Base-by-base conservation (phyloP, 2,113 vertebrate genomes). In the Lethenteron camtschaticum region DNA sequence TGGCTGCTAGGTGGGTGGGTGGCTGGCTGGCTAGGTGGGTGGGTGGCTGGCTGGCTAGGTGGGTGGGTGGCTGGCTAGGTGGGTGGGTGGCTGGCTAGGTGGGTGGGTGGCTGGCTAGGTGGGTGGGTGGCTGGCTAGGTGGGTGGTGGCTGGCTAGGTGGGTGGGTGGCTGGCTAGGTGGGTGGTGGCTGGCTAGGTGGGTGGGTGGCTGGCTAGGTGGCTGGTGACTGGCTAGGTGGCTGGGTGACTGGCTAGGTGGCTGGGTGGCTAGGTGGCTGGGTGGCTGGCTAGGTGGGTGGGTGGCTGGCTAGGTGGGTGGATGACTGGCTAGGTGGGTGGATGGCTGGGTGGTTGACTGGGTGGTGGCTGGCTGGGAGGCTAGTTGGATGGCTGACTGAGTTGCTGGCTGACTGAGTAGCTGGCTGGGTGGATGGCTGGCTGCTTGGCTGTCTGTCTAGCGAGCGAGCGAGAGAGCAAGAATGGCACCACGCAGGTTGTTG, bases 71-170 rank as follows among this genome's bases (percentile, higher is more conserved):
- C 70, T 72, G n/a, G n/a, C n/a, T 11, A 74, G 55, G 71, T 57
- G 68, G 69, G 71, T 73, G 75, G 69, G 73, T 76, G 78, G 76
- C 74, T 75, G n/a, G n/a, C n/a, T n/a, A 68, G 69, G 58, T 16
- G 57, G 13, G 55, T 1, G 9, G 1, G 55, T 10, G 1, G 70
- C 4, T 56, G 18, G 18, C 13, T 9, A 1, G 68, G 11, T 4
- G 24, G 20, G 41, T 16, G 41, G 57, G n/a, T n/a, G n/a, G n/a
- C n/a, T n/a, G 24, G 57, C 68, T 58, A 55, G 58, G 1, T 3
- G 3, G 18, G 11, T 18, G n/a, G n/a, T n/a, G n/a, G n/a, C n/a
- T n/a, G n/a, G n/a, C n/a, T n/a, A 2, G 10, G 1, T 1, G 55
- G 9, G 0, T 0, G 12, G 69, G 57, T 5, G 18, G 57, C 20